Conservation (phyloP, 2,113 vertebrate species). For the Propithecus coquereli region DNA sequence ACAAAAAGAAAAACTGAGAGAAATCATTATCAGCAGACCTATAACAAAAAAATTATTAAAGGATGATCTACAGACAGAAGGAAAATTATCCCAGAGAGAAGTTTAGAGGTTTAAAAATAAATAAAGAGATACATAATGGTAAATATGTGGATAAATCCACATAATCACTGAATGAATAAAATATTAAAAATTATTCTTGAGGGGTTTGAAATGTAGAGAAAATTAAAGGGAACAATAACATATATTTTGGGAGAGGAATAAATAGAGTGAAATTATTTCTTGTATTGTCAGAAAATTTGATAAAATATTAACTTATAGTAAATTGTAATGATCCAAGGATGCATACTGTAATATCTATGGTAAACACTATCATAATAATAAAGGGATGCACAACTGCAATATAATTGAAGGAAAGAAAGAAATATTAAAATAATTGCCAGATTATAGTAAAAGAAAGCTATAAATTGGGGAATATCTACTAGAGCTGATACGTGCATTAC, state of each 20-base stretch:
- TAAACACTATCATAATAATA: background rate
- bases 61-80: background rate
- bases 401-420: background rate
- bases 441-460: background rate
- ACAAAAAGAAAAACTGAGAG: background rate
- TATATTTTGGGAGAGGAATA: background rate
- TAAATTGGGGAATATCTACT: background rate
- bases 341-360: background rate
- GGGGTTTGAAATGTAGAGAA: background rate
- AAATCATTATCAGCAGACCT: background rate
- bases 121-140: background rate
- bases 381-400: background rate
- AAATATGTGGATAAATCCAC: background rate
- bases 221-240: background rate
- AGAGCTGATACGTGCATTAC: background rate
- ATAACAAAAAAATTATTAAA: background rate
- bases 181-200: background rate
- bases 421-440: background rate
- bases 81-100: background rate
- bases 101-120: background rate
- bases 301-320: background rate
- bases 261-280: background rate
- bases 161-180: background rate
- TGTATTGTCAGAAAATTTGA: background rate
- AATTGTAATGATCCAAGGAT: background rate